phyloP scores from a whole-genome alignment of 2,888 invertebrate species.

The Acanthosepion lycidas region DNA sequence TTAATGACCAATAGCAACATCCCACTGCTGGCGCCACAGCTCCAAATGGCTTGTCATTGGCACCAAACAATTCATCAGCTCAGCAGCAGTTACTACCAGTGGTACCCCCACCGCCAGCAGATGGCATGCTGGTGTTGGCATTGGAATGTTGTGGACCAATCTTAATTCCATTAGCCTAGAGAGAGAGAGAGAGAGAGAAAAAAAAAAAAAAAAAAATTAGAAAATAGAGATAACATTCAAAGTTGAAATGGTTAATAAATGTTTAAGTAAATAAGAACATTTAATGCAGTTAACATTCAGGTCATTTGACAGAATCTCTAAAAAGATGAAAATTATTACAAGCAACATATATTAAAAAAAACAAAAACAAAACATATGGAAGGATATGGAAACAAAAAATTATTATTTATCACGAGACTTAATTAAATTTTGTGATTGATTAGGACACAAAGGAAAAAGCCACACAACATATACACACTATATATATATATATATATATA shows the following conservation, averaged over 20 bases:
- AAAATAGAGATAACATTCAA: not conserved
- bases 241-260: not conserved
- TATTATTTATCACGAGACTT: too few relatives aligned
- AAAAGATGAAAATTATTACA: not conserved
- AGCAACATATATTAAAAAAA: not conserved
- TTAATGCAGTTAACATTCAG: too few relatives aligned
- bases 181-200: slow-evolving; percentile 56
- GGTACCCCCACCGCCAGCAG: slow-evolving; percentile 86
- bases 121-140: slow-evolving; percentile 85
- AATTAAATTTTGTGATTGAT: too few relatives aligned
- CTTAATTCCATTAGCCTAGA: slow-evolving; percentile 98
- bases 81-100: slow-evolving; percentile 90
- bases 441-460: too few relatives aligned
- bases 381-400: too few relatives aligned
- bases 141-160: slow-evolving; percentile 99
- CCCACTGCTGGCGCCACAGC: slow-evolving; percentile 35
- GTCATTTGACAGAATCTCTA: too few relatives aligned
- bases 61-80: slow-evolving; percentile 50
- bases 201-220: not conserved
- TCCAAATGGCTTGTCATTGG: slow-evolving; percentile 43
- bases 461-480: too few relatives aligned
- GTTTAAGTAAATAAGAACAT: too few relatives aligned
- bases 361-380: not conserved
- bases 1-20: slow-evolving; percentile 37
- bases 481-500: too few relatives aligned